Evolutionary conservation across 2,888 invertebrate species (phyloP), one percentile per base, ranked within the genome.

Genomic region (Drosophila engyochracea): DNA sequence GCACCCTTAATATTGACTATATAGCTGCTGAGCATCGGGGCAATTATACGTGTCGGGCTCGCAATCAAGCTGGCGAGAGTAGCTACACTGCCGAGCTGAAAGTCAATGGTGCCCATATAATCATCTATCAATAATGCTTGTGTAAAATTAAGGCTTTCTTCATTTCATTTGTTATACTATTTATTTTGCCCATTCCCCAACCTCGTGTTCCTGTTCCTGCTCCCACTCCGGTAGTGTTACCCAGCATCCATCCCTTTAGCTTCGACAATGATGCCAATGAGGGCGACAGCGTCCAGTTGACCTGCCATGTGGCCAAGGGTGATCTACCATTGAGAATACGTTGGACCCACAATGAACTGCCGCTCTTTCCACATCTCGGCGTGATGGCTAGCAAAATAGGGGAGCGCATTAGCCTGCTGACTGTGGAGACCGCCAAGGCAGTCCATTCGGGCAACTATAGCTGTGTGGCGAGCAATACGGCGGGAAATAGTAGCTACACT

Each of bases 371-470:
- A 69, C 94, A 95, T 85, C 93, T 94, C 87, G 95, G 95, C 91
- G 94, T 95, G 90, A 94, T 95, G 93, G 95, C 96, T 79, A 95
- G 95, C 92, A 95, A 95, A 92, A 95, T 95, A 37, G 95, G 95
- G 84, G 95, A 95, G 92, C 94, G 95, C 92, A 95, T 96, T 83
- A 96, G 96, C 84, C 94, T 95, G 85, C 94, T 95, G 91, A 96
- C 95, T 91, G 96, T 97, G 90, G 96, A 96, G 86, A 94, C 95
- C 73, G 96, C 96, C 79, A 95, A 95, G 90, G 96, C 95, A 81
- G 94, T 94, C 81, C 95, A 96, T 93, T 95, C 95, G 89, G 96
- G 96, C 92, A 95, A 95, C 93, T 96, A 96, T 92, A 95, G 95
- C 64, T 96, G 96, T 94, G 94, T 94, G 82, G 96, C 95, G 76